Evolutionary conservation across 2,888 invertebrate species (phyloP), one percentile per base, ranked within the genome.

Genomic region (Chrysolina americana): DNA sequence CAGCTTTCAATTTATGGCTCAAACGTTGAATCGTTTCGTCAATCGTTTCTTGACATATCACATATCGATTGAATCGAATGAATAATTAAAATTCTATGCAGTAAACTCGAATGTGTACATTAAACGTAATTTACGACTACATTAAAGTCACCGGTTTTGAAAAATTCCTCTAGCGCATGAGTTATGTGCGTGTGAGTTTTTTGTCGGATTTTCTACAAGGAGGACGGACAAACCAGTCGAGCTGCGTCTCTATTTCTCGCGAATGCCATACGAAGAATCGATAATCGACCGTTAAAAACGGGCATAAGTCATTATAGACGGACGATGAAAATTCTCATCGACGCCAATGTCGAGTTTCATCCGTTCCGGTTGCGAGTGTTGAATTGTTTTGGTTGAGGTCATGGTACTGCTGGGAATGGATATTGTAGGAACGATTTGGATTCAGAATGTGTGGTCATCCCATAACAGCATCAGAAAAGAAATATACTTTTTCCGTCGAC

Each of bases 141-240:
- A 70, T 69, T 74, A 66, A 59, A 69, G 76, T 71, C 73, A 65
- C 59, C 68, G 56, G 68, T 66, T 74, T 74, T 70, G 65, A 72
- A 53, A 70, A 74, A 74, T 74, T 74, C 71, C 64, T 71, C 65
- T 66, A 41, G 50, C 59, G 41, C 69, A 75, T 68, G 70, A 76
- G 64, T 76, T 76, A 72, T 65, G 64, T 65, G 47, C 68, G 41
- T 65, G 64, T 28, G 28, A 28, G 41, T 68, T 76, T 73, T 73
- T 71, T 74, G 59, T 50, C 56, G 62, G 62, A 48, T 70, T 44
- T 65, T 50, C 44, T 63, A 50, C 74, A 68, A 70, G 62, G 75
- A 78, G 74, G 71, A 71, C 74, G 74, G 71, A 71, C 76, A 70
- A 77, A 79, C 80, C 78, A 75, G 80, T 78, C 74, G 68, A 69